These are phyloP conservation scores for Platorchestia sp. DNA, from an alignment of 1,140 invertebrate genomes.

Conservation along the genomic window DNA sequence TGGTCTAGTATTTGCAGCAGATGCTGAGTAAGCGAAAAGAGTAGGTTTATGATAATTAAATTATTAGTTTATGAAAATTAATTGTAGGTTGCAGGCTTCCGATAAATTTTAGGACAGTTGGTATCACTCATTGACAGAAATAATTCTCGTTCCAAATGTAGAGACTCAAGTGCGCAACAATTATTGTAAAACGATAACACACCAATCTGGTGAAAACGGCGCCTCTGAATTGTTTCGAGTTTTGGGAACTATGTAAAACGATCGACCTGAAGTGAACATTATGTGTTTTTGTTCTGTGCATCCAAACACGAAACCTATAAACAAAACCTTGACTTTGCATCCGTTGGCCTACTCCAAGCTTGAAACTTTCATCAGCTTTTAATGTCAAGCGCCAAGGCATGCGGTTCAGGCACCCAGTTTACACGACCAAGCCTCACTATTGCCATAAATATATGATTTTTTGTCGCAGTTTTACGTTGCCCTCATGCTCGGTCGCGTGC, in stretches of 20 bases:
- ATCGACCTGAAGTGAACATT: background rate
- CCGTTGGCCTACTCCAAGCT: background rate
- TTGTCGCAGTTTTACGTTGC: background rate
- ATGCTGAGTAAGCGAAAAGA: too few relatives aligned
- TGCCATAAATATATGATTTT: background rate
- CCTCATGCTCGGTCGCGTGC: background rate
- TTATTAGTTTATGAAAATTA: too few relatives aligned
- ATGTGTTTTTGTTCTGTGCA: background rate
- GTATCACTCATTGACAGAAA: too few relatives aligned
- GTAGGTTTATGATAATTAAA: too few relatives aligned
- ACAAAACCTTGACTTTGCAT: slow-evolving; percentile 8
- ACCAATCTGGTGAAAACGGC: too few relatives aligned
- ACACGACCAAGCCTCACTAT: background rate
- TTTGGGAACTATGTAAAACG: background rate
- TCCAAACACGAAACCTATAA: background rate
- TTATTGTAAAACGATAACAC: too few relatives aligned
- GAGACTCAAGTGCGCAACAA: too few relatives aligned
- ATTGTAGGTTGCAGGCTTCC: too few relatives aligned
- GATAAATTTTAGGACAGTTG: too few relatives aligned
- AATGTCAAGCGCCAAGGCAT: background rate
- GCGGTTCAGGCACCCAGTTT: background rate
- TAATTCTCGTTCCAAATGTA: too few relatives aligned
- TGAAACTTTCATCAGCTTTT: background rate
- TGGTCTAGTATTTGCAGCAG: too few relatives aligned
- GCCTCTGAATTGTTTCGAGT: background rate